These are phyloP conservation scores for Gallinago nigripennis DNA, from an alignment of 2,797 vertebrate genomes.

Conservation along the genomic window DNA sequence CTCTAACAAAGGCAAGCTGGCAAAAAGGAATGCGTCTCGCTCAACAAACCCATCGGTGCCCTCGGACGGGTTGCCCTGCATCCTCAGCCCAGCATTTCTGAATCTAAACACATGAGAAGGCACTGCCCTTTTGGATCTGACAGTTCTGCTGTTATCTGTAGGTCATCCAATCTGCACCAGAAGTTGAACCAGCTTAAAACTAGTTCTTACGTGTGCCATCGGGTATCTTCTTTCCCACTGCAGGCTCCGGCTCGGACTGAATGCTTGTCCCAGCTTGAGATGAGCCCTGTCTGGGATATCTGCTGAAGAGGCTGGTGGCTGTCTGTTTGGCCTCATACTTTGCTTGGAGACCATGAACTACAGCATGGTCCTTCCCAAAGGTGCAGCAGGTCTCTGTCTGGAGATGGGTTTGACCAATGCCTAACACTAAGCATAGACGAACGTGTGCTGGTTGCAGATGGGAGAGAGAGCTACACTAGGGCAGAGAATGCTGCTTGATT, in stretches of 20 bases:
- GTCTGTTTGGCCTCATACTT: not conserved
- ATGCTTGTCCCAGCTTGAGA: not conserved
- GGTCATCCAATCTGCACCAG: not conserved
- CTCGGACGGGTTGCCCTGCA: not conserved
- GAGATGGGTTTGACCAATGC: not conserved
- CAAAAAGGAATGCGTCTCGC: not conserved
- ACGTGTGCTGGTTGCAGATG: not conserved
- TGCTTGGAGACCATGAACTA: not conserved
- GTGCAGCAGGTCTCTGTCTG: not conserved
- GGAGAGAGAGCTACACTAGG: not conserved
- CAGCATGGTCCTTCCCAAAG: not conserved
- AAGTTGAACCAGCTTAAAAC: not conserved
- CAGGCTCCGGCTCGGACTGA: not conserved
- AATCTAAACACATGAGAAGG: not conserved
- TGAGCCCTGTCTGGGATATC: not conserved
- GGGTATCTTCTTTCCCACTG: not conserved
- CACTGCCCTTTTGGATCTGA: not conserved
- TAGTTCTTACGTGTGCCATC: fast-evolving
- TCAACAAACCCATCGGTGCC: not conserved
- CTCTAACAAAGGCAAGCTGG: not conserved
- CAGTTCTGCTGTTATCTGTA: not conserved
- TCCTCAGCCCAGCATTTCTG: not conserved
- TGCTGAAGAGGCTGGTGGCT: not conserved
- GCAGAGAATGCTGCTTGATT: not conserved
- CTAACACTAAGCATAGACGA: not conserved